Percentiles rank a stretch among this genome's conserved stretches.
Evolutionary conservation across 2,888 invertebrate genomes (phyloP).

Genomic region (Thera britannica): DNA sequence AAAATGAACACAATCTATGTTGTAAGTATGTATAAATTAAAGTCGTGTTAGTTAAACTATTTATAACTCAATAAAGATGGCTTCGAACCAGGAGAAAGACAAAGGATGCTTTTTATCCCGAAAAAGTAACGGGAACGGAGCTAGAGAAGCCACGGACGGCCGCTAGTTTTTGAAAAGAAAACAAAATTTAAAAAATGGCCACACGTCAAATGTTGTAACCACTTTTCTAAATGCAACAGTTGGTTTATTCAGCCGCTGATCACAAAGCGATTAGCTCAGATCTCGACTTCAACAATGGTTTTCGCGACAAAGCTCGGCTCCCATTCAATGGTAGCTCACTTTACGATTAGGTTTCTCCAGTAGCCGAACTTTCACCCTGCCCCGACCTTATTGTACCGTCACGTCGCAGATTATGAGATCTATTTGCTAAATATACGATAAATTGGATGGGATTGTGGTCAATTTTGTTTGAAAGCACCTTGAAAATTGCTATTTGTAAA

Average conservation of each 20-base stretch:
- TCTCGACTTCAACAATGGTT: slow-evolving; percentile 25
- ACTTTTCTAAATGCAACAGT: slow-evolving; percentile 10
- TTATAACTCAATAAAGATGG: no score
- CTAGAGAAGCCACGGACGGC: no score
- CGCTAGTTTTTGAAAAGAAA: no score
- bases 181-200: not conserved
- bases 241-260: slow-evolving; percentile 21
- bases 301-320: slow-evolving; percentile 34
- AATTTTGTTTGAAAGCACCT: slow-evolving; percentile 16
- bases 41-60: no score
- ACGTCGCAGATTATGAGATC: slow-evolving; percentile 43
- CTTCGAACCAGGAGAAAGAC: no score
- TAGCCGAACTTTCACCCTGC: slow-evolving; percentile 69
- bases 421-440: slow-evolving; percentile 37
- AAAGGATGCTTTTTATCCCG: no score
- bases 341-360: slow-evolving; percentile 60
- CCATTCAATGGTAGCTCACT: slow-evolving; percentile 40
- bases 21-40: no score
- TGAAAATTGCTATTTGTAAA: slow-evolving; percentile 7
- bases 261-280: slow-evolving; percentile 28
- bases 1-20: no score
- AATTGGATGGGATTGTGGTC: slow-evolving; percentile 32
- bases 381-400: slow-evolving; percentile 58
- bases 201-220: not conserved
- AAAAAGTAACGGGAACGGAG: no score